Evolutionary conservation across 1,140 invertebrate genomes (phyloP).

Genomic region (Achroia grisella): DNA sequence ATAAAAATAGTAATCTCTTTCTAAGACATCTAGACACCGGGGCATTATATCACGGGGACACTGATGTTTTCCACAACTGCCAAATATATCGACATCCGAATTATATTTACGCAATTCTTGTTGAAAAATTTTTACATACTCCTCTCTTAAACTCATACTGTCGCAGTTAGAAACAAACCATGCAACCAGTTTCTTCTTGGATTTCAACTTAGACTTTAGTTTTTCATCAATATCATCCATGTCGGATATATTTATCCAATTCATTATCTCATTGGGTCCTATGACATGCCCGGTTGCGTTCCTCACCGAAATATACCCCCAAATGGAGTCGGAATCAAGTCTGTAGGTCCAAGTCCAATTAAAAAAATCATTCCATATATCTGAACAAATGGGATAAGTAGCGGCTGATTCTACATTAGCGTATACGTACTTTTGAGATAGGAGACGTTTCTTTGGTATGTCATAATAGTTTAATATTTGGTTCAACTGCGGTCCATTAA

Average conservation of each 20-base stretch:
- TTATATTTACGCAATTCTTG: slow-evolving; percentile 62
- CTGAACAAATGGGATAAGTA: slow-evolving; percentile 28
- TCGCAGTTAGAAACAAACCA: slow-evolving; percentile 80
- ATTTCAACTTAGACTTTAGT: slow-evolving; percentile 37
- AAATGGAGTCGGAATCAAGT: slow-evolving; percentile 77
- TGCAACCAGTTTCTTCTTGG: slow-evolving; percentile 62
- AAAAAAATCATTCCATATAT: slow-evolving; percentile 54
- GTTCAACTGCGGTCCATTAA: slow-evolving; percentile 31
- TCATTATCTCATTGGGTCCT: slow-evolving; percentile 35
- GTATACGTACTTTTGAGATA: slow-evolving; percentile 36
- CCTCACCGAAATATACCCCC: slow-evolving; percentile 63
- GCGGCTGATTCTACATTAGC: slow-evolving; percentile 34
- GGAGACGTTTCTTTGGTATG: slow-evolving; percentile 14
- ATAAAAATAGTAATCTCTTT: slow-evolving; percentile 79
- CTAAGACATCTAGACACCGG: slow-evolving; percentile 56
- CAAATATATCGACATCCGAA: slow-evolving; percentile 78
- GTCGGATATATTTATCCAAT: slow-evolving; percentile 28
- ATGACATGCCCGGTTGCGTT: slow-evolving; percentile 33
- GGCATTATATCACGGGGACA: slow-evolving; percentile 39
- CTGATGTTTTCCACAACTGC: slow-evolving; percentile 72
- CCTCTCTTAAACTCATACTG: slow-evolving; percentile 69
- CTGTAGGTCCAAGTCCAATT: slow-evolving; percentile 82
- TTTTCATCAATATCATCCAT: slow-evolving; percentile 35
- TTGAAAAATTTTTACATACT: slow-evolving; percentile 74
- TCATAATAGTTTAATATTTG: slow-evolving; percentile 8